A percentile compares a stretch with the other conserved stretches of the same genome.
phyloP scores from a whole-genome alignment of 2,888 invertebrate genomes.

The Diadegma fenestrale region DNA sequence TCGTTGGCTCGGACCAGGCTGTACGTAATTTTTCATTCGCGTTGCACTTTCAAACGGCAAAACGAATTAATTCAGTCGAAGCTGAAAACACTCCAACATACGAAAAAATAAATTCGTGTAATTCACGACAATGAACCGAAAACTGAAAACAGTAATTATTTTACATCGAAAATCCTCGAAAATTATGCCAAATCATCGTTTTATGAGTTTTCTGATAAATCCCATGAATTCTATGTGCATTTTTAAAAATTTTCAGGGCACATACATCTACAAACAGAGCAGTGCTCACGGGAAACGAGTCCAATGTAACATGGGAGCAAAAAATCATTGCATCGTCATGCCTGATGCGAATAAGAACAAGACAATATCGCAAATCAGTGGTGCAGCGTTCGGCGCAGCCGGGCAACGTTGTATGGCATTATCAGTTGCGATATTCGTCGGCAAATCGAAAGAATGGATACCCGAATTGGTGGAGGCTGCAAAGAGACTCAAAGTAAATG shows the following conservation, averaged over 20 bases:
- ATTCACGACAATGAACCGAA: neutral
- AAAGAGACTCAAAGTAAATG: conserved; percentile 95
- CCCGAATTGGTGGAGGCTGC: conserved; percentile 95
- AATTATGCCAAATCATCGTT: neutral
- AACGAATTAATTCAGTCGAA: neutral
- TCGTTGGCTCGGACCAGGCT: conserved; percentile 98
- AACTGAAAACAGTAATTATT: neutral
- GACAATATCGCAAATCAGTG: conserved; percentile 95
- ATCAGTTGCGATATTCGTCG: conserved; percentile 96
- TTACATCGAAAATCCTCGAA: neutral
- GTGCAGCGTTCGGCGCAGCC: conserved; percentile 99
- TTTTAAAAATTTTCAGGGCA: conserved; percentile 87
- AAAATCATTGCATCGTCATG: conserved; percentile 99
- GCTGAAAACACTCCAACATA: too few species aligned
- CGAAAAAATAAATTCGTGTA: too few species aligned
- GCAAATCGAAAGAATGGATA: conserved; percentile 94
- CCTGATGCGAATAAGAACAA: conserved; percentile 99
- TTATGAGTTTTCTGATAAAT: neutral
- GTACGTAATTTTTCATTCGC: conserved; percentile 85
- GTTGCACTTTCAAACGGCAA: neutral
- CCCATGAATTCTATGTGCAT: neutral
- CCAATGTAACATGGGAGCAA: conserved; percentile 99
- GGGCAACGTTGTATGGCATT: conserved; percentile 99
- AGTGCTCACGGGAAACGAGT: conserved; percentile 97
- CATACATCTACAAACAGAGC: conserved; percentile 97